Conservation (phyloP, 2,113 vertebrate genomes). For the Triplophysa tibetana region DNA sequence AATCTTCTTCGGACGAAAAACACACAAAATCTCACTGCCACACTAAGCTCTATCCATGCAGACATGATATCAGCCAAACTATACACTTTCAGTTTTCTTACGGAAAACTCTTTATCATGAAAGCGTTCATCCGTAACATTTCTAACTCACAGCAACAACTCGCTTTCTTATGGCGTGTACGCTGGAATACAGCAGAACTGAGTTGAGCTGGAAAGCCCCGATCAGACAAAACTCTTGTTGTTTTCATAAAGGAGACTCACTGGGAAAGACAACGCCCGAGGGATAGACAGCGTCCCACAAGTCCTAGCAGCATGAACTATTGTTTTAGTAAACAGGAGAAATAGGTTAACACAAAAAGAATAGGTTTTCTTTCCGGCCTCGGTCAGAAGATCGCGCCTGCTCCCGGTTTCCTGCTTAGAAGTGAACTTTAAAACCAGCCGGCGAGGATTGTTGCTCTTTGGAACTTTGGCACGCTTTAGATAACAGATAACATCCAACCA, state of each 20-base stretch:
- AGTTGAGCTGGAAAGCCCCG: slow-evolving; percentile 55
- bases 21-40: no score
- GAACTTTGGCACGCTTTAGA: slow-evolving; percentile 51
- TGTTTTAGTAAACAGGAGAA: slow-evolving; percentile 49
- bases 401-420: slow-evolving; percentile 50
- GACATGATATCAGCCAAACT: neutral
- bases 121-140: slow-evolving; percentile 46
- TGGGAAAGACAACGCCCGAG: slow-evolving; percentile 46
- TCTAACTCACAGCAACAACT: slow-evolving; percentile 49
- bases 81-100: neutral
- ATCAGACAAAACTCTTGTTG: slow-evolving; percentile 55
- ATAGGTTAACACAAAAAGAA: slow-evolving; percentile 42
- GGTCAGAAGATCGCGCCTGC: slow-evolving; percentile 47
- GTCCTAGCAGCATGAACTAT: slow-evolving; percentile 39
- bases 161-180: neutral
- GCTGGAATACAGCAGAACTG: slow-evolving; percentile 44
- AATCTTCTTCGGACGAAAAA: no score
- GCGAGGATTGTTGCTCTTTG: slow-evolving; percentile 32
- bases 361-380: slow-evolving; percentile 45
- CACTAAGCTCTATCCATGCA: neutral
- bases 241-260: slow-evolving; percentile 53
- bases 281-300: slow-evolving; percentile 52
- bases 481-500: slow-evolving; percentile 31
- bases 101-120: slow-evolving; percentile 20
- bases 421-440: slow-evolving; percentile 56